Conservation (phyloP, 35 echinoderm and acorn worm genomes). For the Eucidaris tribuloides region DNA sequence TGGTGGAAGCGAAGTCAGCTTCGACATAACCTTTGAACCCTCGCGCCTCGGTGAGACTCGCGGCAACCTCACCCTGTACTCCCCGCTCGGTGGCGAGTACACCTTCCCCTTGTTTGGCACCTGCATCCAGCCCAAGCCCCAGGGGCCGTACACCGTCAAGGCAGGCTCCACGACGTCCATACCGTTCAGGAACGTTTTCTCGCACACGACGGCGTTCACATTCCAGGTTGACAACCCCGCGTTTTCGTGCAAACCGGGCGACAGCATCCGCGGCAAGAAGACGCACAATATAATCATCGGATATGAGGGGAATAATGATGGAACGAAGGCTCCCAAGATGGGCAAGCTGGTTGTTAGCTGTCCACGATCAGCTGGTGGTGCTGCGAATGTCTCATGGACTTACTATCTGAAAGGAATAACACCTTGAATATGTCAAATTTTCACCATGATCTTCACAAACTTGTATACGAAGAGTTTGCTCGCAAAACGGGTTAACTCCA, state of each 20-base stretch:
- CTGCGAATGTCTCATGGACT: slow-evolving; percentile 94
- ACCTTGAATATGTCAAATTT: no score
- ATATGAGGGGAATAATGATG: slow-evolving; percentile 88
- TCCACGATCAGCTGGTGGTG: slow-evolving; percentile 86
- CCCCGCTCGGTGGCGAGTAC: slow-evolving; percentile 80
- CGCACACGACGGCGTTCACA: slow-evolving; percentile 93
- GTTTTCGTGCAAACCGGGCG: slow-evolving; percentile 77
- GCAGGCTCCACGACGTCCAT: slow-evolving; percentile 87
- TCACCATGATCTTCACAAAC: not conserved
- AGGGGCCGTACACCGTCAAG: slow-evolving; percentile 93
- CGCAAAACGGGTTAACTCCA: no score
- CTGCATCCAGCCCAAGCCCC: slow-evolving; percentile 87
- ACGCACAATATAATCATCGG: slow-evolving; percentile 90
- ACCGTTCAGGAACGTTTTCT: slow-evolving; percentile 97
- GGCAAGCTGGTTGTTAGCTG: slow-evolving; percentile 94
- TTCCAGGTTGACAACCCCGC: slow-evolving; percentile 96
- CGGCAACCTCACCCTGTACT: slow-evolving; percentile 64
- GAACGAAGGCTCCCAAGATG: slow-evolving; percentile 97
- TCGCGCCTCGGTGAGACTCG: slow-evolving; percentile 85
- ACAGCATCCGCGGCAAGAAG: slow-evolving; percentile 95
- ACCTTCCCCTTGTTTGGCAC: slow-evolving; percentile 91
- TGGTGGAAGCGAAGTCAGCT: slow-evolving; percentile 88
- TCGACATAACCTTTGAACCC: slow-evolving; percentile 95
- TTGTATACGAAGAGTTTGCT: no score
- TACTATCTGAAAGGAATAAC: slow-evolving; percentile 94